Evolutionary conservation across 2,888 invertebrate genomes (phyloP), one percentile per base, ranked within the genome.

Genomic region (Anthophora plumipes): DNA sequence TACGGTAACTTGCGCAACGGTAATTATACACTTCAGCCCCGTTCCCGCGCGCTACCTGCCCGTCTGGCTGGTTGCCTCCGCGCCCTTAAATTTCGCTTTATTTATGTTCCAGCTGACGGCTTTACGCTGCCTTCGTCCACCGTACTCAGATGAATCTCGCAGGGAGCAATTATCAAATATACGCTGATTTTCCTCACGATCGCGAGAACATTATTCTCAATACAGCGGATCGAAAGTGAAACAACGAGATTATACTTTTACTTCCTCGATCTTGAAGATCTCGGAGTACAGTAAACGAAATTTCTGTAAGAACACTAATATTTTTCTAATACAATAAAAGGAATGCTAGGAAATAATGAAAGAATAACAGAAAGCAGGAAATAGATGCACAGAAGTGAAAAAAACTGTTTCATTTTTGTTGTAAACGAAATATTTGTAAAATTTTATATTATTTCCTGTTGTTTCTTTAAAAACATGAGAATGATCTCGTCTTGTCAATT

Each of bases 61-160:
- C 71, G 75, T 77, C 76, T 77, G 77, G 75, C 84, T 84, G 76
- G 76, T 82, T 84, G 81, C 83, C 87, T 86, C 80, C 73, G 85
- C 90, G 88, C 92, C 92, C 92, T 92, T 93, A 93, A 93, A 93
- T 93, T 93, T 92, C 91, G 91, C 89, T 90, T 92, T 93, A 93
- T 92, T 92, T 92, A 91, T 91, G 88, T 84, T 80, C 69, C 70
- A 75, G 63, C 82, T 80, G 83, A 79, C 79, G 77, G 78, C 82
- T 79, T 77, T 77, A 71, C 82, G 79, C 72, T 76, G 50, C 73
- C 74, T 79, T 77, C 80, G 78, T 82, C 78, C 86, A 81, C 60
- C 48, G 60, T 74, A 71, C 74, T 60, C 46, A 66, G 70, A 80
- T 74, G 78, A 83, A 87, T 84, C 73, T 83, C 48, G 52, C 73